phyloP scores from a whole-genome alignment of 2,888 invertebrate genomes.

The Campaea margaritaria region DNA sequence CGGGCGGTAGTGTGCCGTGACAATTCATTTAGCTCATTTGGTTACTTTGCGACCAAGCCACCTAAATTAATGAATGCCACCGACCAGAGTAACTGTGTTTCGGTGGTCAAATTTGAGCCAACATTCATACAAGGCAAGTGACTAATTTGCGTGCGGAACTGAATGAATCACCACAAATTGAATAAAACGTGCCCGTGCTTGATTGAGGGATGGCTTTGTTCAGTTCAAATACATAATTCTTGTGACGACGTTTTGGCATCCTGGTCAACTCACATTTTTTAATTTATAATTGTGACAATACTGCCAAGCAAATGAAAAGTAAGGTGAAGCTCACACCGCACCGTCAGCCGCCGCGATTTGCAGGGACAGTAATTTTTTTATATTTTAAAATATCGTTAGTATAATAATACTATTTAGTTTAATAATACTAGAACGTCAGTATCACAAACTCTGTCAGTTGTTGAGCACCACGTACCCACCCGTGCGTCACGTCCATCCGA shows the following conservation, averaged over 20 bases:
- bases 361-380: no score
- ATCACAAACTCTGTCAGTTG: no score
- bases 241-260: not conserved
- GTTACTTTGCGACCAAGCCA: constrained; percentile 53
- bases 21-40: constrained; percentile 55
- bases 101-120: constrained; percentile 28
- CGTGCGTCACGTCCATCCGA: no score
- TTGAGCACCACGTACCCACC: no score
- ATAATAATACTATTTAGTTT: no score
- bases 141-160: constrained; percentile 45
- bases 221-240: constrained; percentile 7
- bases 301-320: no score
- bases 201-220: constrained; percentile 18
- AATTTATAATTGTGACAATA: no score
- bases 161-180: constrained; percentile 25
- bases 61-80: not conserved
- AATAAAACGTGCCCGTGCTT: constrained; percentile 12
- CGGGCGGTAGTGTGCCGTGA: constrained; percentile 41
- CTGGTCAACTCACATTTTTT: no score
- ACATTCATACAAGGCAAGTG: constrained; percentile 38
- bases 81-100: constrained; percentile 33
- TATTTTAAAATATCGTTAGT: no score
- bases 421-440: no score
- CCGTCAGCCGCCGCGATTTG: no score
- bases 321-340: no score